Base-by-base conservation (phyloP, 2,113 vertebrate species). In the Mastomys natalensis region DNA sequence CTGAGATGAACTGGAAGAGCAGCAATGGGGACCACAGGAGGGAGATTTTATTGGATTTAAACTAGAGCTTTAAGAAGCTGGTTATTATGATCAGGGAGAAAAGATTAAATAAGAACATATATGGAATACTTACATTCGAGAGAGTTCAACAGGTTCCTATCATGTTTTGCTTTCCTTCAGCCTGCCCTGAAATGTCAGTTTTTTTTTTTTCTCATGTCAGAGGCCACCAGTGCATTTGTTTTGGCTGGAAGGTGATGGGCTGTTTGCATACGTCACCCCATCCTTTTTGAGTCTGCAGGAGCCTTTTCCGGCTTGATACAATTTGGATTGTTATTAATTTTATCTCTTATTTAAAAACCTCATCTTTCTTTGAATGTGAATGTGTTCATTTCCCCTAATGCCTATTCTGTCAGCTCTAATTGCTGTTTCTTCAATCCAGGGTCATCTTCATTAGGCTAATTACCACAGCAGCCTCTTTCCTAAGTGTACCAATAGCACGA, bases 401-500 rank as follows among this genome's bases (percentile, higher is more conserved):
- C 93, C 89, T 96, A 58, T 96, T 89, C 94, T 96, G 95, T 86
- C 95, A 78, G 90, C 62, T 96, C 90, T 98, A 97, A 97, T 97
- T 97, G 96, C 94, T 89, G 62, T 96, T 95, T 94, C 97, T 97
- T 97, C 93, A 96, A 82, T 97, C 92, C 68, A 81, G 95, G 97
- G 96, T 96, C 95, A 97, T 96, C 96, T 97, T 97, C 96, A 97
- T 97, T 97, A 97, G 96, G 86, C 93, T 97, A 97, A 97, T 98
- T 96, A 97, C 88, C 53, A 34, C 74, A 89, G 84, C 87, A 89
- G 92, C 91, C 85, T 96, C 66, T 90, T 97, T 87, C 89, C 94
- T 97, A 96, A 97, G 86, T 85, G 76, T 96, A 82, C 91, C 96
- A 96, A 95, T 94, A 93, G 66, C 81, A 92, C 64, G 66, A 93